A percentile compares a stretch with the other conserved stretches of the same genome.
Conservation (phyloP, 2,888 invertebrate genomes). For the Gisinianus flammeolus region DNA sequence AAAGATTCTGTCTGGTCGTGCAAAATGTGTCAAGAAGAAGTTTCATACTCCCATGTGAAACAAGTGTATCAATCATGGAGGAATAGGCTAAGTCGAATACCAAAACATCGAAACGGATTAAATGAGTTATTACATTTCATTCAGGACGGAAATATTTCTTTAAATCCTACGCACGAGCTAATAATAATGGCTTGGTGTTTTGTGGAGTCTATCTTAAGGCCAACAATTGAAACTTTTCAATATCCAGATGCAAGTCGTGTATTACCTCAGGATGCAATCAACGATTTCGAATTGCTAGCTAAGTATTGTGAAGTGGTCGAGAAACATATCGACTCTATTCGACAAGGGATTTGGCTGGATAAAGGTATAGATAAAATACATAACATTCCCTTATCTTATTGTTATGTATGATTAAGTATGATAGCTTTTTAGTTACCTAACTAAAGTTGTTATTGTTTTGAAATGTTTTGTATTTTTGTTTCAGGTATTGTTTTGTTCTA, state of each 20-base stretch:
- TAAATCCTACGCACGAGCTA: slow-evolving; percentile 51
- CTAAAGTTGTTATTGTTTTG: background rate
- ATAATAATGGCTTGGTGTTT: slow-evolving; percentile 52
- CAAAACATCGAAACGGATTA: slow-evolving; percentile 29
- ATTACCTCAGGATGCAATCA: slow-evolving; percentile 29
- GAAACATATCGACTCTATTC: slow-evolving; percentile 49
- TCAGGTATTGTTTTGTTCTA: slow-evolving; percentile 52
- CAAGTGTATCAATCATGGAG: slow-evolving; percentile 38
- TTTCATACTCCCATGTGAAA: slow-evolving; percentile 42
- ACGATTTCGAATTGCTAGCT: slow-evolving; percentile 47
- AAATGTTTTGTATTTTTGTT: slow-evolving; percentile 10
- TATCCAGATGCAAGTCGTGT: slow-evolving; percentile 9
- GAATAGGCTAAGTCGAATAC: slow-evolving; percentile 31
- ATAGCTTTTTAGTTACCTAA: no score
- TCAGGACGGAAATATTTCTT: slow-evolving; percentile 26
- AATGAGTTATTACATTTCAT: slow-evolving; percentile 44
- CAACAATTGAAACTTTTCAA: slow-evolving; percentile 34
- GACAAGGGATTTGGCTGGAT: slow-evolving; percentile 55
- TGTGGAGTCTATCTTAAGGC: slow-evolving; percentile 48
- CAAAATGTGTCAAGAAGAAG: slow-evolving; percentile 51
- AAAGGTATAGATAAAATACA: slow-evolving; percentile 46
- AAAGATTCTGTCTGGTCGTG: slow-evolving; percentile 55
- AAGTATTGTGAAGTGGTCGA: slow-evolving; percentile 48
- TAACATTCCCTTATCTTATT: no score
- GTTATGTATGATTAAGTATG: no score